Conservation (phyloP, 2,797 vertebrate species). For the Pipistrellus pipistrellus region DNA sequence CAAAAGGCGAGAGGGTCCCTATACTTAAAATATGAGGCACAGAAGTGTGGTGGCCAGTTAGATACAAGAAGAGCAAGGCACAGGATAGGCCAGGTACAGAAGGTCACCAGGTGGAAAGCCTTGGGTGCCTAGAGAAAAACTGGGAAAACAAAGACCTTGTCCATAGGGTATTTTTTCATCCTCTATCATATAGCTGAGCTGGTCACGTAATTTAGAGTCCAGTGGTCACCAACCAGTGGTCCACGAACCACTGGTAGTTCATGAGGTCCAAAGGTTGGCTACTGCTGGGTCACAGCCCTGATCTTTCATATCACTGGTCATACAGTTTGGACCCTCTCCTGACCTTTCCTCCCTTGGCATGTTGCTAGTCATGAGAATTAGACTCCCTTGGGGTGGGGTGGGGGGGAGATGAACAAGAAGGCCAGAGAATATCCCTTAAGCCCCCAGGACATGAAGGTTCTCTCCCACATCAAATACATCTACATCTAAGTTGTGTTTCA, state of each 20-base stretch:
- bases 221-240: too few relatives aligned
- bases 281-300: background rate
- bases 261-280: too few relatives aligned
- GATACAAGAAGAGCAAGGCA: background rate
- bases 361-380: background rate
- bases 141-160: background rate
- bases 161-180: background rate
- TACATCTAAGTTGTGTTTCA: background rate
- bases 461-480: background rate
- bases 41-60: background rate
- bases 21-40: background rate
- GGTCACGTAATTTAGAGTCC: background rate
- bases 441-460: background rate
- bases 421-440: background rate
- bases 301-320: background rate
- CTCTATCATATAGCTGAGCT: background rate
- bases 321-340: background rate
- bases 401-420: background rate
- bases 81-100: background rate
- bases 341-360: background rate
- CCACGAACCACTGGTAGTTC: too few relatives aligned
- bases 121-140: background rate
- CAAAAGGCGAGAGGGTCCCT: background rate
- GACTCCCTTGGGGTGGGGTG: background rate
- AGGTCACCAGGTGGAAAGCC: background rate